A percentile compares a stretch with the other conserved stretches of the same genome.
These are phyloP conservation scores for Cetoscarus ocellatus DNA, from an alignment of 2,797 vertebrate species.

Conservation along the genomic window DNA sequence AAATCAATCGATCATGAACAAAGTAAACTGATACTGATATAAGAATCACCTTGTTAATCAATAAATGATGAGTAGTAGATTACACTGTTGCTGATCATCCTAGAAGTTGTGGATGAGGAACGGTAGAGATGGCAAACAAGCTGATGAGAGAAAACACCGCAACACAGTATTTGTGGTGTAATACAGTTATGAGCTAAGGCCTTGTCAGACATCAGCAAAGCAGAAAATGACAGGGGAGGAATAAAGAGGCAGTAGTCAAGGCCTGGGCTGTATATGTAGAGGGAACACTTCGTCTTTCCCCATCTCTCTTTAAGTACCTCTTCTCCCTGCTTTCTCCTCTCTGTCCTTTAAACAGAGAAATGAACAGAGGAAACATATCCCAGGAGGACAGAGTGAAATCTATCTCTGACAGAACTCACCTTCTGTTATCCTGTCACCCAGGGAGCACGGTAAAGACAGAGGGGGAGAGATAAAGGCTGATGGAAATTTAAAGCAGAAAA, in stretches of 20 bases:
- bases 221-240: constrained; percentile 8
- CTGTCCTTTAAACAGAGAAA: constrained; percentile 59
- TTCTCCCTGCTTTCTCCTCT: neutral
- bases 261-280: constrained; percentile 15
- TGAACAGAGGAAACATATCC: constrained; percentile 51
- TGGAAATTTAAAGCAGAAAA: constrained; percentile 1
- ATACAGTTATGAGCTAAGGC: constrained; percentile 1
- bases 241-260: neutral
- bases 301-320: constrained; percentile 1
- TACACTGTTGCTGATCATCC: neutral
- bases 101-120: neutral
- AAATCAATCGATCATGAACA: too few relatives aligned
- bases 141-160: neutral
- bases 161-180: neutral
- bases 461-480: neutral
- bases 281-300: constrained; percentile 15
- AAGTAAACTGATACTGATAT: too few relatives aligned
- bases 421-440: constrained; percentile 57
- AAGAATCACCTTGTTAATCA: too few relatives aligned
- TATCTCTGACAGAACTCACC: constrained; percentile 66
- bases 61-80: neutral
- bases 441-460: neutral
- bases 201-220: neutral
- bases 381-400: constrained; percentile 53
- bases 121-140: neutral